Conservation (phyloP, 2,888 invertebrate species). For the Calameuta filiformis region DNA sequence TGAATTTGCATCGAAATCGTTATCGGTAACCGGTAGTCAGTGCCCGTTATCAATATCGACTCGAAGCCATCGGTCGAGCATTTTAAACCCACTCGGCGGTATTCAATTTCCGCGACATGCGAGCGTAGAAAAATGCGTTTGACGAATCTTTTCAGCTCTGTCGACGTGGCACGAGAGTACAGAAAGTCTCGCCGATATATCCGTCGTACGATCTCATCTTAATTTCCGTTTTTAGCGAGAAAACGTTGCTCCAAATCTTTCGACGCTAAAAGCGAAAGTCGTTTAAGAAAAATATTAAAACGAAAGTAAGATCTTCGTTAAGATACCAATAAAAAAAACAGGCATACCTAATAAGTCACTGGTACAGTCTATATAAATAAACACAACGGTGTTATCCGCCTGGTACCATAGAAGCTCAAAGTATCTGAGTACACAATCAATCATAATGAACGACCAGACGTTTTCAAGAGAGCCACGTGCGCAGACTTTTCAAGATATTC, state of each 20-base stretch:
- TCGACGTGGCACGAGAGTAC: conserved; percentile 18
- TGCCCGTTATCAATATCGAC: neutral
- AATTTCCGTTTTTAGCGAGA: neutral
- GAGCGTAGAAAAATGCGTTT: neutral
- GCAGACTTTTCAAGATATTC: neutral
- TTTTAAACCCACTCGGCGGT: conserved; percentile 19
- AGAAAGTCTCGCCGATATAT: neutral
- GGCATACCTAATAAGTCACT: neutral
- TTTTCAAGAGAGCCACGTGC: neutral
- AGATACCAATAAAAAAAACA: neutral
- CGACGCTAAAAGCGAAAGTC: neutral
- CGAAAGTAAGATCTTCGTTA: neutral
- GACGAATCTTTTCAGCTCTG: conserved; percentile 27
- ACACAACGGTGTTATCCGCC: neutral
- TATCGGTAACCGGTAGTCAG: neutral
- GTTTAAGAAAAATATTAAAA: neutral
- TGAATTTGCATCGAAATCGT: neutral
- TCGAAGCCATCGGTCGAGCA: neutral
- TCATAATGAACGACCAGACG: neutral
- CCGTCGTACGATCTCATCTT: neutral
- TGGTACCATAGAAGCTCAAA: neutral
- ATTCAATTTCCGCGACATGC: conserved; percentile 41
- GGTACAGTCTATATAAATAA: neutral
- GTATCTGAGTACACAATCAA: neutral
- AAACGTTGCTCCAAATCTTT: neutral